Conservation (phyloP, 2,888 invertebrate genomes). For the Synergus itoensis region DNA sequence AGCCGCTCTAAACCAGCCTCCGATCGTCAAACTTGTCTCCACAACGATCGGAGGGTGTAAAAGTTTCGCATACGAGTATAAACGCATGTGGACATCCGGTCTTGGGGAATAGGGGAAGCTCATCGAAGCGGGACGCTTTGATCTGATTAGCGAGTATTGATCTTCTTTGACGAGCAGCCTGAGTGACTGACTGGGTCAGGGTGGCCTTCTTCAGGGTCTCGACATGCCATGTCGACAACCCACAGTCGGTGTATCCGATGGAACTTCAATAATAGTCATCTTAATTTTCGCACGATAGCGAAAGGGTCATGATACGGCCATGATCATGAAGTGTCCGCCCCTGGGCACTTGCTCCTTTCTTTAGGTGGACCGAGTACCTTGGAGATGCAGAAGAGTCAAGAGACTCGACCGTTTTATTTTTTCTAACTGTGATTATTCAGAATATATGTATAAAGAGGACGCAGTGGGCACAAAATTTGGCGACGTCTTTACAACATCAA, state of each 20-base stretch:
- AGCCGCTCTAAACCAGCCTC: background rate
- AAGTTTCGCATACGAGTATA: constrained; percentile 50
- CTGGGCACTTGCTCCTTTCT: no score
- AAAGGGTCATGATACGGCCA: background rate
- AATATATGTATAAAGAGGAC: no score
- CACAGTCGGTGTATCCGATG: background rate
- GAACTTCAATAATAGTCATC: no score
- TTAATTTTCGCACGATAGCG: background rate
- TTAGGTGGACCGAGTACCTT: no score
- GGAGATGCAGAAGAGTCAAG: no score
- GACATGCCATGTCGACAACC: constrained; percentile 45
- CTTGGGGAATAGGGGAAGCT: constrained; percentile 15
- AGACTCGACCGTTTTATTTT: no score
- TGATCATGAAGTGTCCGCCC: no score
- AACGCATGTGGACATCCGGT: constrained; percentile 55
- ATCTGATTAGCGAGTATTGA: constrained; percentile 75
- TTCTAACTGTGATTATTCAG: no score
- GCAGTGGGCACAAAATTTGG: no score
- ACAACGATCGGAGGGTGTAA: constrained; percentile 33
- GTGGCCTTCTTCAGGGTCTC: constrained; percentile 64
- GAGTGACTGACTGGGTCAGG: constrained; percentile 72
- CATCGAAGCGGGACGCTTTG: constrained; percentile 65
- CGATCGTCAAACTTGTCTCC: constrained; percentile 34
- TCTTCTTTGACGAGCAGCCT: constrained; percentile 69
- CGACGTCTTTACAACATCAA: no score